Evolutionary conservation across 1,140 invertebrate genomes (phyloP).

Genomic region (Orussus abietinus): DNA sequence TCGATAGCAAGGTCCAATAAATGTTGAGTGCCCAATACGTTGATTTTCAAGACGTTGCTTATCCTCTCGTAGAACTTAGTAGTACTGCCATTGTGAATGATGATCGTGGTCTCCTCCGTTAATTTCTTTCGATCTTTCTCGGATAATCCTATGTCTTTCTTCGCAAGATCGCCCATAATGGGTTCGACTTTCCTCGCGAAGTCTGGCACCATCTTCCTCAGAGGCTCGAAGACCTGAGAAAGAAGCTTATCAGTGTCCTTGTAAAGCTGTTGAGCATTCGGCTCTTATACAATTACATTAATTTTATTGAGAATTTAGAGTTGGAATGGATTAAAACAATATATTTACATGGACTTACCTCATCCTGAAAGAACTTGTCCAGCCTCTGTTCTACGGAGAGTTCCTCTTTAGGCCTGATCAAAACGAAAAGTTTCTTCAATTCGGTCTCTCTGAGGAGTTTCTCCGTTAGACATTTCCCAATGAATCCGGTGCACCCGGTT

Average conservation of each 20-base stretch:
- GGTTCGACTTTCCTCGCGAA: constrained; percentile 60
- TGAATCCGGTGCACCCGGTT: constrained; percentile 54
- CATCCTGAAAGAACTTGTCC: constrained; percentile 30
- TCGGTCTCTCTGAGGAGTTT: constrained; percentile 61
- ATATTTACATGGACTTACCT: constrained; percentile 25
- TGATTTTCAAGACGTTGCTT: constrained; percentile 59
- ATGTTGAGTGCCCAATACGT: constrained; percentile 61
- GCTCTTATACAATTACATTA: not conserved
- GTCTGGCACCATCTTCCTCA: constrained; percentile 50
- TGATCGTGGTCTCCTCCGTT: constrained; percentile 61
- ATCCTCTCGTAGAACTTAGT: constrained; percentile 84
- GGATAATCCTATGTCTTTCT: constrained; percentile 66
- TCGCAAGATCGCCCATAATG: constrained; percentile 64
- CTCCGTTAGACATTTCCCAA: constrained; percentile 62
- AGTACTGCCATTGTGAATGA: constrained; percentile 87
- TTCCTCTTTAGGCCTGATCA: constrained; percentile 57
- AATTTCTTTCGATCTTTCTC: constrained; percentile 59
- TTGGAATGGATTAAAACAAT: not conserved
- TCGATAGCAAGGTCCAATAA: constrained; percentile 60
- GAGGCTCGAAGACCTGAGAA: constrained; percentile 57
- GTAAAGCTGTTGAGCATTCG: not conserved
- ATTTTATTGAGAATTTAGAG: constrained; percentile 1
- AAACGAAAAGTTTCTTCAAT: constrained; percentile 57
- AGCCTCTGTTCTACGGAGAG: constrained; percentile 39
- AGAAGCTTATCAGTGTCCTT: not conserved